Evolutionary conservation across 2,888 invertebrate species (phyloP), one percentile per base, ranked within the genome.

Genomic region (Dicycla oo): DNA sequence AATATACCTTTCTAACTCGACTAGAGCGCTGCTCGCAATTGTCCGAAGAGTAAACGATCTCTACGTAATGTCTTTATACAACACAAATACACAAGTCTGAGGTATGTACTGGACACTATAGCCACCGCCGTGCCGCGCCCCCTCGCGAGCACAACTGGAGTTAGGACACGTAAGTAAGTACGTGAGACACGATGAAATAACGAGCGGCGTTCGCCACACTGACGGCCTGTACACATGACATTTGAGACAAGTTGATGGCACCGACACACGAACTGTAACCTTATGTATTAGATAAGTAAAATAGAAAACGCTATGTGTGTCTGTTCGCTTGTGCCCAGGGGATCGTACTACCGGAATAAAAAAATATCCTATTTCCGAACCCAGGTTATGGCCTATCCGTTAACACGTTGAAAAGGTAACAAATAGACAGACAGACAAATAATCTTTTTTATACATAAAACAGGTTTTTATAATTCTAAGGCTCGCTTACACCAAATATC

Each of bases 161-260:
- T 62, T 68, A 70, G 70, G 76, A 73, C 65, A 78, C 72, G 69
- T 72, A 70, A 67, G 58, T 70, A 58, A 68, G 65, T 72, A 70
- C 69, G 58, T 70, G 62, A 68, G 65, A 61, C 62, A 57, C 69
- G 61, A 60, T 62, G 51, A 49, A 66, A 45, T 81, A 73, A 75
- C 47, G 60, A 68, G 56, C 61, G 30, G 10, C 15, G 30, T 30
- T 30, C 51, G n/a, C 30, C 30, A 38, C 23, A 43, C 53, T 67
- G 63, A 82, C 68, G 73, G 61, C 78, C 64, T 61, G 51, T 61
- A 62, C 43, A 49, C 73, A 54, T 78, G 72, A 72, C 23, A 68
- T 57, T 26, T 38, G 20, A 63, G 18, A 34, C 10, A 34, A 61
- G 13, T 61, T 54, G 43, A 68, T 65, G 54, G 64, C 72, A 20